Base-by-base conservation (phyloP, 2,113 vertebrate species). In the Zapornia atra region DNA sequence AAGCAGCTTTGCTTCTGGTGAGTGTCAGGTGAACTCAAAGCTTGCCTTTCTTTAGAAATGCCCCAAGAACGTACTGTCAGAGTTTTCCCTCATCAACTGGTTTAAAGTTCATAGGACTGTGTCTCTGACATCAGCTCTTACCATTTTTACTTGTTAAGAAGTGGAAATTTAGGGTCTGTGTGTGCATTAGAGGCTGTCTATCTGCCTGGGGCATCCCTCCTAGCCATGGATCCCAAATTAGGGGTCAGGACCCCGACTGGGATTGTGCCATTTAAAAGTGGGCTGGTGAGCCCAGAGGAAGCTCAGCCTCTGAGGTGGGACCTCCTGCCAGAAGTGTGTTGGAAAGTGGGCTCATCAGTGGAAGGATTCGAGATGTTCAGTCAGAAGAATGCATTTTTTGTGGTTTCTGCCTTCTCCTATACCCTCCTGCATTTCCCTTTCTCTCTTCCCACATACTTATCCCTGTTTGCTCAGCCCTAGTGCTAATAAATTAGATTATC, bases 401-500 rank as follows among this genome's bases (percentile, higher is more conserved):
- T 80, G 15, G 4, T 70, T 89, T 79, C 16, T 40, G 3, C 12
- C n/a, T 66, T 86, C 68, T 44, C 10, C 3, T 77, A 6, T 91
- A 53, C 81, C 50, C n/a, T 82, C 19, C n/a, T 59, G 28, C 9
- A 25, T 88, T 73, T 61, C 14, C 15, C 21, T 82, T 79, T 79
- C 22, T 71, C 36, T 77, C 19, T 54, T 86, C 28, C 36, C 2
- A 3, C 53, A 73, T 42, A 12, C 33, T 90, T 36, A 25, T 10
- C 60, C 21, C 24, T 46, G 50, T 88, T 94, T 94, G 83, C 71
- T 86, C 68, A 86, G 10, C 18, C 40, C 15, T 33, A 5, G 38
- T 75, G 51, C 29, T 86, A 92, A 90, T 78, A 81, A 92, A 90
- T 93, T 59, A 66, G 34, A 77, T 82, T 94, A 90, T 69, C 63